Evolutionary conservation across 2,113 vertebrate species (phyloP), one percentile per base, ranked within the genome.

Genomic region (Hoplias malabaricus): DNA sequence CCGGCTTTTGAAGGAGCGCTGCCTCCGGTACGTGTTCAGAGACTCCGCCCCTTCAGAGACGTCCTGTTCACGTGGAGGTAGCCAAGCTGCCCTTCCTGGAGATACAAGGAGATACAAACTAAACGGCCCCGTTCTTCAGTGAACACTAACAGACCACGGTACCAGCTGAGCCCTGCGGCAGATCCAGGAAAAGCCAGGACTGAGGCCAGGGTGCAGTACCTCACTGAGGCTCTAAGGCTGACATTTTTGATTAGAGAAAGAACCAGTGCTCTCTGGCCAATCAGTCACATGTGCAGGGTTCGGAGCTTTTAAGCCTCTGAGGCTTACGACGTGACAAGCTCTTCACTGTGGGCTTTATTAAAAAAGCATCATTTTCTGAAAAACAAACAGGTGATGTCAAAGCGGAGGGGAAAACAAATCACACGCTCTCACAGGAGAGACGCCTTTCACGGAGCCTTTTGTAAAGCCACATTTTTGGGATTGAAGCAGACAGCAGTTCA

Each of bases 211-310:
- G 14, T 2, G 2, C 27, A 46, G 9, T 31, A 42, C 31, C 43
- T 54, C 27, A 31, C 29, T 29, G 29, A 66, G 53, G 48, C 50
- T 59, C 31, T 19, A 43, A 36, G 3, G 48, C 9, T 69, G 65
- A 68, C 74, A 43, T 68, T 76, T 68, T 40, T 63, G 57, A 75
- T 75, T 50, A 75, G 53, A 53, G 33, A 65, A 63, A 21, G 36
- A 69, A 43, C 48, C 10, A 57, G 19, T 21, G 6, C 34, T 69
- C 65, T 36, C 38, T 21, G 54, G 38, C 53, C 38, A 54, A 61
- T 73, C 75, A 54, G 13, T 38, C 36, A 46, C 50, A 43, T 9
- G 25, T 31, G 34, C 50, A 38, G 50, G 27, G 38, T 34, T 31
- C 50, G 4, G 40, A 65, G 61, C 46, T 65, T 61, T 65, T 75